These are phyloP conservation scores for Syngnathus typhle DNA, from an alignment of 2,113 vertebrate genomes.

Conservation along the genomic window DNA sequence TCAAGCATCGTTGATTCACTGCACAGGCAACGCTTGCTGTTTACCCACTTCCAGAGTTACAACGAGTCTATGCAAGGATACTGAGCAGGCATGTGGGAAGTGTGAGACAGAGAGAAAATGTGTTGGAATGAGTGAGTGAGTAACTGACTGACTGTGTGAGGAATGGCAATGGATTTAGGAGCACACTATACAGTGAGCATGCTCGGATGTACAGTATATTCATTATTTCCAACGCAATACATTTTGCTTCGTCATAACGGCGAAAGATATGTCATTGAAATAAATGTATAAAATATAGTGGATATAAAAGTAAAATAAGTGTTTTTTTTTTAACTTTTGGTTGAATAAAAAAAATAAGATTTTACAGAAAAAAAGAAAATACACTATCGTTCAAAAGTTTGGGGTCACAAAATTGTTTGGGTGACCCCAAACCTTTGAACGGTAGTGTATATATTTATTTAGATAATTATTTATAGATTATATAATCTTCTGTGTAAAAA, in stretches of 20 bases:
- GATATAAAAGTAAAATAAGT: too few species aligned
- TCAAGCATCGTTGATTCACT: conserved; percentile 2
- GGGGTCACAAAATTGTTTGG: too few species aligned
- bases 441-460: too few species aligned
- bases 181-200: conserved; percentile 16
- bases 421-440: too few species aligned
- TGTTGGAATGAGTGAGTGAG: conserved; percentile 9
- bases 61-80: conserved; percentile 32
- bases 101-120: conserved; percentile 21
- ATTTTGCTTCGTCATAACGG: not conserved
- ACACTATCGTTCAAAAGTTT: too few species aligned
- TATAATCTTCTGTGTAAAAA: too few species aligned
- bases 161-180: conserved; percentile 17
- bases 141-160: conserved; percentile 7
- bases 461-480: too few species aligned
- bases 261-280: not conserved
- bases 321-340: too few species aligned
- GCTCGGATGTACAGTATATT: not conserved
- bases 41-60: conserved; percentile 14
- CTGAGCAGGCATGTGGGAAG: conserved; percentile 15
- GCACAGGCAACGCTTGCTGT: conserved; percentile 2
- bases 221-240: not conserved
- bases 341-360: too few species aligned
- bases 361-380: too few species aligned
- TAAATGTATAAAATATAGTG: too few species aligned